Conservation (phyloP, 2,113 vertebrate genomes). For the Antechinus stuartii region DNA sequence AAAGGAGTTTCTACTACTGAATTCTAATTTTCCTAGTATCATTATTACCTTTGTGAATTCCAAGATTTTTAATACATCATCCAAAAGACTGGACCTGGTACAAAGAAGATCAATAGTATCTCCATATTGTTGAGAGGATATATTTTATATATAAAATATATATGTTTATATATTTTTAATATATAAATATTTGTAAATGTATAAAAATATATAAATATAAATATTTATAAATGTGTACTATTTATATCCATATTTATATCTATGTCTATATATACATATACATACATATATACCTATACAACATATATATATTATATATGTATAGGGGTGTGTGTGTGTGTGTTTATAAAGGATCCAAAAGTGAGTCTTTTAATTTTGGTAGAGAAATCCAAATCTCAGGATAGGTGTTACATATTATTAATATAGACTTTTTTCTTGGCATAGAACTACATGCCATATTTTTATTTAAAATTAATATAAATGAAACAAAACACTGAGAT, state of each 20-base stretch:
- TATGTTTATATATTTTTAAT: too few relatives aligned
- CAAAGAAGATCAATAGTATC: not conserved
- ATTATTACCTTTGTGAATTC: not conserved
- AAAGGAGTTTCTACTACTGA: not conserved
- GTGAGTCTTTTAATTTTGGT: not conserved
- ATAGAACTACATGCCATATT: not conserved
- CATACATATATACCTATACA: not conserved
- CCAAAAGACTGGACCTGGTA: not conserved
- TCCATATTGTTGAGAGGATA: not conserved
- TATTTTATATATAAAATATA: too few relatives aligned
- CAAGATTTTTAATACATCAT: not conserved
- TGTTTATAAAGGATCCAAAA: not conserved
- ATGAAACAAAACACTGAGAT: not conserved
- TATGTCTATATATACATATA: not conserved
- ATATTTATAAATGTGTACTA: too few relatives aligned
- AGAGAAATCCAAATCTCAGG: not conserved
- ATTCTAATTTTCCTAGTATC: not conserved
- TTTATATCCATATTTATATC: not conserved
- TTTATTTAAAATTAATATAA: not conserved
- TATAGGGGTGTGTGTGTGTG: not conserved
- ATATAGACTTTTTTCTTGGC: not conserved
- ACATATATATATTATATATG: not conserved
- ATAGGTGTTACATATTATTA: not conserved
- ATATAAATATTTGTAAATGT: too few relatives aligned
- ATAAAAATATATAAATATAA: too few relatives aligned